These are phyloP conservation scores for Synaphobranchus kaupii DNA, from an alignment of 2,797 vertebrate species.

Conservation along the genomic window DNA sequence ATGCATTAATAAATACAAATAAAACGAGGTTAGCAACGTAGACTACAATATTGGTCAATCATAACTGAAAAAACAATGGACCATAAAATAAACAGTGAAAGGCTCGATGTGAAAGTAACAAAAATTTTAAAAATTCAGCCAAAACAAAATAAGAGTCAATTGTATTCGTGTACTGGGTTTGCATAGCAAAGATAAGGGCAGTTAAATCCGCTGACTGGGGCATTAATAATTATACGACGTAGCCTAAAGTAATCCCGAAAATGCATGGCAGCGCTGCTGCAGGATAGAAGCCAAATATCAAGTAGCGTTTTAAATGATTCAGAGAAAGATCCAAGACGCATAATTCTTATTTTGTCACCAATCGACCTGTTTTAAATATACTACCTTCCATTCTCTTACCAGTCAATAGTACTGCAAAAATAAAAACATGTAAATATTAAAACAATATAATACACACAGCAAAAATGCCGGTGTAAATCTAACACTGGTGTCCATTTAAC, in stretches of 20 bases:
- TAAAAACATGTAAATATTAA: not conserved
- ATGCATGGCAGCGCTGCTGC: not conserved
- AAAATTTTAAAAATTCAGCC: conserved; percentile 65
- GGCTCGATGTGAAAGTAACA: conserved; percentile 55
- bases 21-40: conserved; percentile 14
- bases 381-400: conserved; percentile 11
- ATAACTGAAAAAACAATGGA: not conserved
- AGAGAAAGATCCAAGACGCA: not conserved
- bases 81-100: not conserved
- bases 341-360: not conserved
- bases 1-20: not conserved
- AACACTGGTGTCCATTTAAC: too few species aligned
- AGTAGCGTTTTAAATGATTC: conserved; percentile 48
- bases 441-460: not conserved
- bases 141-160: conserved; percentile 72
- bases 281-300: conserved; percentile 28
- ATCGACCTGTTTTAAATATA: conserved; percentile 3
- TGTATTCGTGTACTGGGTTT: conserved; percentile 58
- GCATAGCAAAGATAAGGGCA: not conserved
- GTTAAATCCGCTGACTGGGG: conserved; percentile 40
- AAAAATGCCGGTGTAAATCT: too few species aligned
- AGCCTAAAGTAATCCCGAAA: conserved; percentile 55
- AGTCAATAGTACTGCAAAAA: not conserved
- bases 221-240: conserved; percentile 76
- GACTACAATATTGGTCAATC: not conserved